phyloP scores from a whole-genome alignment of 2,888 invertebrate species.

The Spisula solida region DNA sequence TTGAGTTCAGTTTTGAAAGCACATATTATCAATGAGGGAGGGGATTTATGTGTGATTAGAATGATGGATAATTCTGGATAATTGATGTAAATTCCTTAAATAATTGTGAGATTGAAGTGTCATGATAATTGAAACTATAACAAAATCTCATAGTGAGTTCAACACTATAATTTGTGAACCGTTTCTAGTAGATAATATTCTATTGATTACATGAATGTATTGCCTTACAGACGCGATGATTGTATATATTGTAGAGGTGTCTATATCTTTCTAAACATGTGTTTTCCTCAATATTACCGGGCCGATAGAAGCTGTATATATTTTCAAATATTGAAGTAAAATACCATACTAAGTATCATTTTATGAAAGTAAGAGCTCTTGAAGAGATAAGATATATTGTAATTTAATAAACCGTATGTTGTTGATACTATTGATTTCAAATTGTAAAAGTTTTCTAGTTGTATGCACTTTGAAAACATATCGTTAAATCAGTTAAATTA shows the following conservation, averaged over 20 bases:
- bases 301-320: no score
- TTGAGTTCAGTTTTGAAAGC: neutral
- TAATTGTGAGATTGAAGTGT: neutral
- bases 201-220: neutral
- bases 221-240: neutral
- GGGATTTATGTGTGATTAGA: neutral
- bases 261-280: neutral
- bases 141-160: neutral
- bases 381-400: no score
- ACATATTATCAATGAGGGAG: neutral
- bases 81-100: neutral
- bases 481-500: no score
- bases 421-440: no score
- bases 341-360: no score
- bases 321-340: no score
- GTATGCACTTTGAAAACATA: no score
- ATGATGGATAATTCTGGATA: neutral
- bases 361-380: no score
- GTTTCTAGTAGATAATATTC: neutral
- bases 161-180: neutral
- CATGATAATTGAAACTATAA: conserved; percentile 2
- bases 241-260: neutral
- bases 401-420: no score
- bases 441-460: no score
- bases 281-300: neutral